These are phyloP conservation scores for Allophyes oxyacanthae DNA, from an alignment of 2,888 invertebrate genomes.

Conservation along the genomic window DNA sequence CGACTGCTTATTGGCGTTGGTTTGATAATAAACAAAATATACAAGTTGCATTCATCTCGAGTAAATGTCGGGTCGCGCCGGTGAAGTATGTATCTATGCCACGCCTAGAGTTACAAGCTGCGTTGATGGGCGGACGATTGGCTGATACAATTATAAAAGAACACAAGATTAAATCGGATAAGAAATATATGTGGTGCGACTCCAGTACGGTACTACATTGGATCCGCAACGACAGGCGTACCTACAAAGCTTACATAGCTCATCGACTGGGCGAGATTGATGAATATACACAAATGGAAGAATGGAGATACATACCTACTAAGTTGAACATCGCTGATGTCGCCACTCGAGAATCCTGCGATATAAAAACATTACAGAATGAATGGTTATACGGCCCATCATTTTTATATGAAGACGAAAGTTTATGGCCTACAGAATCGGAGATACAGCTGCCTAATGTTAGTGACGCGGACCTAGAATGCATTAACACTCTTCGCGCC, in stretches of 20 bases:
- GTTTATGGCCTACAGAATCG: constrained; percentile 4
- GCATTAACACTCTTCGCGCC: constrained; percentile 1
- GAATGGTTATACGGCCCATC: constrained; percentile 16
- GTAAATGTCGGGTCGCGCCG: constrained; percentile 17
- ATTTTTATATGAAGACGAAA: constrained; percentile 8
- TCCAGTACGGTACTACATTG: constrained; percentile 48
- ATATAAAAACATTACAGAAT: not conserved
- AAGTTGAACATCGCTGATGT: constrained; percentile 48
- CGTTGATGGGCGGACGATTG: not conserved
- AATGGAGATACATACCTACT: constrained; percentile 60
- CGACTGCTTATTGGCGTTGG: constrained; percentile 14
- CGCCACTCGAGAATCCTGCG: constrained; percentile 15
- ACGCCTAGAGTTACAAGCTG: constrained; percentile 9
- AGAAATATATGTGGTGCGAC: constrained; percentile 41
- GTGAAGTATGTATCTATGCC: constrained; percentile 7
- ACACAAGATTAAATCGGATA: constrained; percentile 10
- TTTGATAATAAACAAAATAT: constrained; percentile 3
- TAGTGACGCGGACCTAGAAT: constrained; percentile 7
- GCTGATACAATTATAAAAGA: not conserved
- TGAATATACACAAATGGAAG: constrained; percentile 26
- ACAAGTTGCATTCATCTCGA: constrained; percentile 7
- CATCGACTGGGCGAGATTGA: constrained; percentile 54
- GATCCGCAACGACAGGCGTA: constrained; percentile 38
- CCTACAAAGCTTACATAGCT: constrained; percentile 46
- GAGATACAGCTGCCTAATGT: not conserved